phyloP scores from a whole-genome alignment of 30 jellyfish, hydroid and myxozoan genomes.

The Aurelia sp. region DNA sequence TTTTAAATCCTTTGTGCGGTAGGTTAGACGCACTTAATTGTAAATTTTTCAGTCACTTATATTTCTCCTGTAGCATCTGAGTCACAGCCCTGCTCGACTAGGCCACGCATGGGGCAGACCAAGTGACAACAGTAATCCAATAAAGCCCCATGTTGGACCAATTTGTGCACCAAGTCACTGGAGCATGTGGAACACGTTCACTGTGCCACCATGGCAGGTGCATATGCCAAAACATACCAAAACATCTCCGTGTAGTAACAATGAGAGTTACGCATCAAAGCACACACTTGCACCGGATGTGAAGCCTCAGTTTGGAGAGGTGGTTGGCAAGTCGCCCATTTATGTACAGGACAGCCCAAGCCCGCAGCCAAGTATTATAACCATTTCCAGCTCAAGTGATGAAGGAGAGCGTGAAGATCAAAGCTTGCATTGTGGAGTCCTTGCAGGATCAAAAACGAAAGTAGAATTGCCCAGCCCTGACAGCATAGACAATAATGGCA shows the following conservation, averaged over 20 bases:
- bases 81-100: constrained; percentile 72
- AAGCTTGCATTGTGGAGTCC: constrained; percentile 23
- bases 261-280: constrained; percentile 29
- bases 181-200: constrained; percentile 88
- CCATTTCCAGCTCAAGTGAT: constrained; percentile 95
- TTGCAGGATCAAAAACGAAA: constrained; percentile 43
- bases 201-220: constrained; percentile 90
- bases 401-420: constrained; percentile 76
- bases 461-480: constrained; percentile 62
- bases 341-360: constrained; percentile 90
- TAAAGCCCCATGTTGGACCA: constrained; percentile 59
- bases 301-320: constrained; percentile 20
- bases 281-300: constrained; percentile 2
- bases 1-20: too few species aligned
- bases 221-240: constrained; percentile 69
- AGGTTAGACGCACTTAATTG: too few species aligned
- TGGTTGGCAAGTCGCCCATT: constrained; percentile 69
- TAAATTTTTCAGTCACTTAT: too few species aligned
- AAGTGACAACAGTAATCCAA: constrained; percentile 52
- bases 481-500: background rate
- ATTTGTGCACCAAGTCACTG: constrained; percentile 71
- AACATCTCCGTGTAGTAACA: constrained; percentile 47
- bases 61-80: constrained; percentile 26
- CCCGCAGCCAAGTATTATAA: constrained; percentile 82
- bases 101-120: constrained; percentile 79